A percentile compares a stretch with the other conserved stretches of the same genome.
Conservation (phyloP, 2,113 vertebrate genomes). For the Poeciliopsis prolifica region DNA sequence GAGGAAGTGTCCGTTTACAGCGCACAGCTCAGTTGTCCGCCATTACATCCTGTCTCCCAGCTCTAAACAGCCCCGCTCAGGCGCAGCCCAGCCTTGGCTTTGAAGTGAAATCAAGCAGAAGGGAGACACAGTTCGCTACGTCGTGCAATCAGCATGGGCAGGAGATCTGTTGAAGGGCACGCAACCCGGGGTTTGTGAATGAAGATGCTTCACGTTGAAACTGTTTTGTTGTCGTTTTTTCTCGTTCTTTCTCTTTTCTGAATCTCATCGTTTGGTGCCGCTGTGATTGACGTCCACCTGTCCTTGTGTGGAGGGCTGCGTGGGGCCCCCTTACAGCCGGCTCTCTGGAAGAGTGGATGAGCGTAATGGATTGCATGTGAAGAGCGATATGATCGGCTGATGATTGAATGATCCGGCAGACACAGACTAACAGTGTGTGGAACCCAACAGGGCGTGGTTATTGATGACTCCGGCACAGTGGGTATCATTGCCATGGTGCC, state of each 20-base stretch:
- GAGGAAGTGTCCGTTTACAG: slow-evolving; percentile 75
- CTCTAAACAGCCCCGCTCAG: slow-evolving; percentile 49
- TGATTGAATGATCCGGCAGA: slow-evolving; percentile 64
- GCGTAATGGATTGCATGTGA: slow-evolving; percentile 51
- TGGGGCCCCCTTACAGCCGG: slow-evolving; percentile 50
- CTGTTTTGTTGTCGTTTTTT: not conserved
- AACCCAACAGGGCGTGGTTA: slow-evolving; percentile 67
- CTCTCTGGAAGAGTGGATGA: slow-evolving; percentile 45
- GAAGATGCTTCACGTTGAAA: not conserved
- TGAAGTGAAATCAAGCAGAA: slow-evolving; percentile 68
- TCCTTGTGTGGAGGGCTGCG: slow-evolving; percentile 55
- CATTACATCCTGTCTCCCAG: slow-evolving; percentile 68
- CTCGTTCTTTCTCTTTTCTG: not conserved
- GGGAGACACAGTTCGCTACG: slow-evolving; percentile 56
- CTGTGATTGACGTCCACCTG: slow-evolving; percentile 54
- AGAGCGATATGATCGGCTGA: slow-evolving; percentile 55
- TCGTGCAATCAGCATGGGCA: slow-evolving; percentile 53
- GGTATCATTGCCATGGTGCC: slow-evolving; percentile 72
- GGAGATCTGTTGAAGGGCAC: slow-evolving; percentile 24
- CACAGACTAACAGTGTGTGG: slow-evolving; percentile 56
- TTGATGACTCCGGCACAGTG: slow-evolving; percentile 71
- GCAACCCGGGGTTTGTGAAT: slow-evolving; percentile 32
- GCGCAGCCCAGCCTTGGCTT: slow-evolving; percentile 47
- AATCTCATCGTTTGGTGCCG: slow-evolving; percentile 8
- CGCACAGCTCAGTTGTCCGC: slow-evolving; percentile 61